These are phyloP conservation scores for Ctenoplectra terminalis DNA, from an alignment of 1,140 invertebrate species.

Conservation along the genomic window DNA sequence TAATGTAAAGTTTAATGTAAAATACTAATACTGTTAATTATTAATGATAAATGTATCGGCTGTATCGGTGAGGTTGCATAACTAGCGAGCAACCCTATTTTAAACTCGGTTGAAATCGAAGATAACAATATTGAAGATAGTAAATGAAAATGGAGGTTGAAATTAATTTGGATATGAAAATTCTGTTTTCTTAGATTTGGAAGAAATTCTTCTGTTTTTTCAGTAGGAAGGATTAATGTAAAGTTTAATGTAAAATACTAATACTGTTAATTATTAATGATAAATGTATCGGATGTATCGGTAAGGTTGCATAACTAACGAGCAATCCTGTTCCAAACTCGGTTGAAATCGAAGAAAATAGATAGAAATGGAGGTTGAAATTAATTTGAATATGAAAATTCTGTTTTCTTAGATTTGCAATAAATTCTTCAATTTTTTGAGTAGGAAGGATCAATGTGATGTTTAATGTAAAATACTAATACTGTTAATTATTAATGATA, in stretches of 20 bases:
- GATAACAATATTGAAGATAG: background rate
- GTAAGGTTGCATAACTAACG: conserved; percentile 26
- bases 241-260: too few species aligned
- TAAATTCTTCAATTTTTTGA: background rate
- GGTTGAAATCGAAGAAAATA: background rate
- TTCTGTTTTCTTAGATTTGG: background rate
- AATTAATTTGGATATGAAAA: background rate
- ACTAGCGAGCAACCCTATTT: background rate
- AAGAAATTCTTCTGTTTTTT: background rate
- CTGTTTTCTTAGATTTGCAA: background rate
- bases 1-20: too few species aligned
- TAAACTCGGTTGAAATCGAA: background rate
- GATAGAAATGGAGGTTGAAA: background rate
- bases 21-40: too few species aligned
- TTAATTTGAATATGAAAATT: background rate
- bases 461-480: too few species aligned
- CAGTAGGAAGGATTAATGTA: too few species aligned
- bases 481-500: too few species aligned
- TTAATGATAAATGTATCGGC: too few species aligned
- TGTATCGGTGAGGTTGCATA: conserved; percentile 23
- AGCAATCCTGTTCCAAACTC: background rate
- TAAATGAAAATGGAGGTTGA: background rate
- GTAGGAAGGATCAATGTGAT: too few species aligned
- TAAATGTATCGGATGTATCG: conserved; percentile 1
- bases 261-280: too few species aligned